A percentile compares a stretch with the other conserved stretches of the same genome.
These are phyloP conservation scores for Liasis olivaceus DNA, from an alignment of 2,797 vertebrate species.

Conservation along the genomic window DNA sequence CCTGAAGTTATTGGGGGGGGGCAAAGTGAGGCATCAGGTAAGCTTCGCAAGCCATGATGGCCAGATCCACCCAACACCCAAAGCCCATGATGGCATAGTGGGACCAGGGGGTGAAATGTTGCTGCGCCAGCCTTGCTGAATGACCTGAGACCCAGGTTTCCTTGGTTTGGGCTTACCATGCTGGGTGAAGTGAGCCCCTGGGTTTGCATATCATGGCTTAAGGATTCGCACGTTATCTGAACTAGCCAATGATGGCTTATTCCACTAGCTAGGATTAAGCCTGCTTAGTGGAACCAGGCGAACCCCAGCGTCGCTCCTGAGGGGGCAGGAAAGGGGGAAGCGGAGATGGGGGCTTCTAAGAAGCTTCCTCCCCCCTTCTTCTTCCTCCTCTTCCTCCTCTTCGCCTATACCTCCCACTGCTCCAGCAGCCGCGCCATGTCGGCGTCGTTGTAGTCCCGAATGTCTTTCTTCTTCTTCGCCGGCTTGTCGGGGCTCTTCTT, in stretches of 20 bases:
- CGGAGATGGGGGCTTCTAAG: not conserved
- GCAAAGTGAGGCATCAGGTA: not conserved
- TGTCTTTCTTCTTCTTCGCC: slow-evolving; percentile 94
- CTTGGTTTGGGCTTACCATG: not conserved
- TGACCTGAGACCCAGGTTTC: not conserved
- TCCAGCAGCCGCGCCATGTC: slow-evolving; percentile 97
- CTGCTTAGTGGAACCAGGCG: not conserved
- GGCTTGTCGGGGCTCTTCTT: slow-evolving; percentile 52
- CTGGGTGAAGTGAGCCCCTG: not conserved
- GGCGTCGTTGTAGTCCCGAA: slow-evolving; percentile 95
- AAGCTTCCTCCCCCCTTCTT: not conserved
- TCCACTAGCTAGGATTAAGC: not conserved
- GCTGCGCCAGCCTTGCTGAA: not conserved
- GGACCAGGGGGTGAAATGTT: not conserved
- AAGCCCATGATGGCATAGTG: not conserved
- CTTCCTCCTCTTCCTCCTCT: not conserved
- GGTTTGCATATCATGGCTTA: not conserved
- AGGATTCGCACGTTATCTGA: not conserved
- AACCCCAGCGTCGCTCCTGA: not conserved
- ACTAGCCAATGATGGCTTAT: not conserved
- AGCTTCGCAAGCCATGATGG: not conserved
- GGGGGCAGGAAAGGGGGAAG: not conserved
- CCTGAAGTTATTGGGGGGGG: not conserved
- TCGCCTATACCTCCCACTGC: slow-evolving; percentile 88
- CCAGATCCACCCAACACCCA: not conserved